phyloP scores from a whole-genome alignment of 1,140 invertebrate species.

The Platorchestia sp. region DNA sequence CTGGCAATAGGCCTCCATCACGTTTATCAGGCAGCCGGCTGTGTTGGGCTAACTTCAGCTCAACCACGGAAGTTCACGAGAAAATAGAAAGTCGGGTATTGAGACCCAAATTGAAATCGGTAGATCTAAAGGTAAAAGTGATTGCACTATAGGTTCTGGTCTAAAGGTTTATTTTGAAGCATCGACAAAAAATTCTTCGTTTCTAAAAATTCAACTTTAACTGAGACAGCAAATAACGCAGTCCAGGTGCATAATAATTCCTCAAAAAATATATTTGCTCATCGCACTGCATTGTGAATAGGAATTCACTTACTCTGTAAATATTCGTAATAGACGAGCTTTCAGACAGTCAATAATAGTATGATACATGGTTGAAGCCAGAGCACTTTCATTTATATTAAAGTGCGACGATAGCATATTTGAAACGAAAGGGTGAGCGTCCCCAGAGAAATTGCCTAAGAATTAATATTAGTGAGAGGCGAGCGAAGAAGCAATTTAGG shows the following conservation, averaged over 20 bases:
- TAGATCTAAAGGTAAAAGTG: background rate
- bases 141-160: background rate
- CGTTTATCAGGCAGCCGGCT: background rate
- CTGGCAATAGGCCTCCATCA: background rate
- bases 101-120: background rate
- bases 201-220: background rate
- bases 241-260: background rate
- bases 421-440: background rate
- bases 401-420: background rate
- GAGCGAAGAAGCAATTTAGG: constrained; percentile 47
- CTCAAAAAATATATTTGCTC: background rate
- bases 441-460: background rate
- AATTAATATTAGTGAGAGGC: constrained; percentile 41
- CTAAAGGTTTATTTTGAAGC: background rate
- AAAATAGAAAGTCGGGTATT: background rate
- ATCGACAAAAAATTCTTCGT: background rate
- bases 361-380: background rate
- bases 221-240: background rate
- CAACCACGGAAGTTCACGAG: background rate
- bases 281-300: background rate
- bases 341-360: background rate
- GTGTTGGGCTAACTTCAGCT: background rate
- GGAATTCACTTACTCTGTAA: background rate
- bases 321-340: background rate
- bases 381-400: background rate